These are phyloP conservation scores for Palythoa grandiflora DNA, from an alignment of 92 coral and sea anemone species.

Conservation along the genomic window DNA sequence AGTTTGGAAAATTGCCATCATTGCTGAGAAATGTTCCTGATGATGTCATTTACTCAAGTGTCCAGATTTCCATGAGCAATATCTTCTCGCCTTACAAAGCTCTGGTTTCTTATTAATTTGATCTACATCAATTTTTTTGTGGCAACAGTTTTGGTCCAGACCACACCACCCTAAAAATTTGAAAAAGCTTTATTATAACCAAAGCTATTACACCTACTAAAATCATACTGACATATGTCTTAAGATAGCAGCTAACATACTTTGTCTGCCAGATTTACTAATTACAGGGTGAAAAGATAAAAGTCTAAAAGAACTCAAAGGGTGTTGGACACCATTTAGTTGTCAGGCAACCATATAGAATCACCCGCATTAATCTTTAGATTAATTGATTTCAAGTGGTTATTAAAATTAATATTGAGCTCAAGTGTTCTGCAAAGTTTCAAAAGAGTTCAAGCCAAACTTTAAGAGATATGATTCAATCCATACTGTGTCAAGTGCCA, in stretches of 20 bases:
- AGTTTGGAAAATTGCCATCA: constrained; percentile 4
- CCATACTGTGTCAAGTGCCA: no score
- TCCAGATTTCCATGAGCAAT: not conserved
- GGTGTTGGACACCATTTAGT: no score
- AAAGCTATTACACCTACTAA: not conserved
- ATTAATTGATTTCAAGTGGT: no score
- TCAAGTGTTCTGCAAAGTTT: no score
- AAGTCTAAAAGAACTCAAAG: no score
- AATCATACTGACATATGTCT: not conserved
- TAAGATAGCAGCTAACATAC: not conserved
- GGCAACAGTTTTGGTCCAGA: not conserved
- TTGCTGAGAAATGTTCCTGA: not conserved
- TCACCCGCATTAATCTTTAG: no score
- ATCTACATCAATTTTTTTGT: not conserved
- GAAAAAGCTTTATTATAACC: not conserved
- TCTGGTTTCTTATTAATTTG: not conserved
- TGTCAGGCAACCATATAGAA: no score
- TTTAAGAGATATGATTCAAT: no score
- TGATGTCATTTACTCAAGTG: not conserved
- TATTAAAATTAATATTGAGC: no score
- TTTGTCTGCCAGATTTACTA: no score
- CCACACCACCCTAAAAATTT: not conserved
- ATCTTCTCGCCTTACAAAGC: not conserved
- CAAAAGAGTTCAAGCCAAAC: no score
- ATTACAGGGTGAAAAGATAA: no score